Evolutionary conservation across 1,140 invertebrate species (phyloP).

Genomic region (Acyrthosiphon pisum): DNA sequence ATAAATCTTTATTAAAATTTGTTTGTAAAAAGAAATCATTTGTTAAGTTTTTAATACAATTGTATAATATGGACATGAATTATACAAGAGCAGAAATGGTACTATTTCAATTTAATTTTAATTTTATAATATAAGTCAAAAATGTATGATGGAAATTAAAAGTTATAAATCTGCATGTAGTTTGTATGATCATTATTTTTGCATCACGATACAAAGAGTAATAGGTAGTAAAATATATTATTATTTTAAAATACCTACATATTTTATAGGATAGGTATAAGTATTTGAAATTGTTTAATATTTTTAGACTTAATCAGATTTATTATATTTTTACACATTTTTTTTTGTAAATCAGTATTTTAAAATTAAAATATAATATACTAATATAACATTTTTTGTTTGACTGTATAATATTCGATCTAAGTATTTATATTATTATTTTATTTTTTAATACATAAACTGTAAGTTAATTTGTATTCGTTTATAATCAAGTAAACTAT

Average conservation of each 20-base stretch:
- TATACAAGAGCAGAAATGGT: background rate
- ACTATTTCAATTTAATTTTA: background rate
- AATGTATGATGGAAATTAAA: background rate
- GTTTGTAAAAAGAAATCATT: background rate
- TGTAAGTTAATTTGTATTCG: background rate
- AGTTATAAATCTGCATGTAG: background rate
- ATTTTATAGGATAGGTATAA: background rate
- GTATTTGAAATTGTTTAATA: background rate
- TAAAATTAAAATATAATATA: slow-evolving; percentile 5
- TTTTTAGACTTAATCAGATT: background rate
- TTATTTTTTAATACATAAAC: slow-evolving; percentile 3
- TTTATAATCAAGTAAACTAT: background rate
- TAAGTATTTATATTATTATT: background rate
- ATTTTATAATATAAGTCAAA: background rate
- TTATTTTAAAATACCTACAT: background rate
- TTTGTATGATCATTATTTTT: background rate
- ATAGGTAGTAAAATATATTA: background rate
- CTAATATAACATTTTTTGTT: background rate
- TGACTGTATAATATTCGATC: background rate
- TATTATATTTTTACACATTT: slow-evolving; percentile 14
- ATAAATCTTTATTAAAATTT: background rate
- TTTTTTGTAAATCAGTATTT: background rate
- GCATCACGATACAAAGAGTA: background rate
- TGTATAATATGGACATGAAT: background rate
- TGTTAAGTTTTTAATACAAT: background rate